phyloP scores from a whole-genome alignment of 2,888 invertebrate genomes.

The Ligdia adustata region DNA sequence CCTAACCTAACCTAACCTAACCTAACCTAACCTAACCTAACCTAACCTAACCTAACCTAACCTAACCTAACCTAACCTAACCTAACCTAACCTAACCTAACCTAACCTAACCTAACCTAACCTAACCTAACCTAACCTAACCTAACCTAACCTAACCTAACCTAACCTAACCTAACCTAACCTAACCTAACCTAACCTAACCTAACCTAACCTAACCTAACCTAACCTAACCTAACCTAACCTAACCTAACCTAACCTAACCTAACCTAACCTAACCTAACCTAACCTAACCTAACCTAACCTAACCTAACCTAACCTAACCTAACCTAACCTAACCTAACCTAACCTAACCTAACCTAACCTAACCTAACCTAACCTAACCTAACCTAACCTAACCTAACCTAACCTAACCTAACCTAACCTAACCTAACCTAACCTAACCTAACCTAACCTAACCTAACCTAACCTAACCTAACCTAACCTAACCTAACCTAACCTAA shows the following conservation, averaged over 20 bases:
- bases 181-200: constrained; percentile 1
- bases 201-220: constrained; percentile 1
- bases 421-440: constrained; percentile 1
- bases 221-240: constrained; percentile 1
- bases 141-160: constrained; percentile 1
- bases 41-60: constrained; percentile 1
- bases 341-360: constrained; percentile 1
- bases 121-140: constrained; percentile 1
- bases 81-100: constrained; percentile 1
- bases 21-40: constrained; percentile 1
- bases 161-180: constrained; percentile 1
- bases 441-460: constrained; percentile 1
- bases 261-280: constrained; percentile 1
- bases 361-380: constrained; percentile 1
- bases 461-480: constrained; percentile 1
- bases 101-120: constrained; percentile 1
- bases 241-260: constrained; percentile 1
- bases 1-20: constrained; percentile 1
- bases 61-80: background rate
- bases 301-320: constrained; percentile 1
- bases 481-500: constrained; percentile 1
- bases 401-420: constrained; percentile 1
- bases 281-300: constrained; percentile 1
- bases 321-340: constrained; percentile 1
- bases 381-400: constrained; percentile 1